A percentile compares a stretch with the other conserved stretches of the same genome.
phyloP scores from a whole-genome alignment of 2,113 vertebrate genomes.

The Monopterus albus region DNA sequence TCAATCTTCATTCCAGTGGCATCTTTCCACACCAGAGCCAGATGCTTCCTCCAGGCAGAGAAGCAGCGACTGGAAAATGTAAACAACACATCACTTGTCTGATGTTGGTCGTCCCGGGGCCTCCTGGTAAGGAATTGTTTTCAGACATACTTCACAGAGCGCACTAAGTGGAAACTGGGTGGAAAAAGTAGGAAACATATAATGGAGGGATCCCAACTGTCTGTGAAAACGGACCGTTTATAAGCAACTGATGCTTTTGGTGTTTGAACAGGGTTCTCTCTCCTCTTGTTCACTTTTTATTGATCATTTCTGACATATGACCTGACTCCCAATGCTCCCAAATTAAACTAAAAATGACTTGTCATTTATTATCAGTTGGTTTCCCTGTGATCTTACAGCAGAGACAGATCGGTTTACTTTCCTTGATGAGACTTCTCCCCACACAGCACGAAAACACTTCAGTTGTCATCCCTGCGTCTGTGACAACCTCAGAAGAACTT shows the following conservation, averaged over 20 bases:
- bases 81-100: slow-evolving; percentile 54
- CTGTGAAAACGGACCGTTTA: slow-evolving; percentile 29
- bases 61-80: slow-evolving; percentile 52
- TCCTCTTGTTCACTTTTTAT: no score
- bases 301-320: slow-evolving; percentile 7
- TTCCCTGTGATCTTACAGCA: slow-evolving; percentile 43
- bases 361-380: slow-evolving; percentile 61
- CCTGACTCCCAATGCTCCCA: slow-evolving; percentile 5
- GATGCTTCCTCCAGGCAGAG: slow-evolving; percentile 61
- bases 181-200: not conserved
- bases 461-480: slow-evolving; percentile 24
- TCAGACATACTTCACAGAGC: slow-evolving; percentile 15
- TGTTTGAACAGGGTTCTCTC: slow-evolving; percentile 4
- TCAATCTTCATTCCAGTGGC: slow-evolving; percentile 68
- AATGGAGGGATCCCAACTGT: not conserved
- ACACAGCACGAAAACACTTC: slow-evolving; percentile 13
- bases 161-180: slow-evolving; percentile 9
- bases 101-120: slow-evolving; percentile 21
- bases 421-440: slow-evolving; percentile 17
- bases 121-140: slow-evolving; percentile 16
- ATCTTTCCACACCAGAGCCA: slow-evolving; percentile 59
- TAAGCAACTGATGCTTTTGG: not conserved
- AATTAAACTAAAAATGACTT: slow-evolving; percentile 39
- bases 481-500: slow-evolving; percentile 55
- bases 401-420: slow-evolving; percentile 51